phyloP scores from a whole-genome alignment of 2,113 vertebrate species.

The Cariama cristata region DNA sequence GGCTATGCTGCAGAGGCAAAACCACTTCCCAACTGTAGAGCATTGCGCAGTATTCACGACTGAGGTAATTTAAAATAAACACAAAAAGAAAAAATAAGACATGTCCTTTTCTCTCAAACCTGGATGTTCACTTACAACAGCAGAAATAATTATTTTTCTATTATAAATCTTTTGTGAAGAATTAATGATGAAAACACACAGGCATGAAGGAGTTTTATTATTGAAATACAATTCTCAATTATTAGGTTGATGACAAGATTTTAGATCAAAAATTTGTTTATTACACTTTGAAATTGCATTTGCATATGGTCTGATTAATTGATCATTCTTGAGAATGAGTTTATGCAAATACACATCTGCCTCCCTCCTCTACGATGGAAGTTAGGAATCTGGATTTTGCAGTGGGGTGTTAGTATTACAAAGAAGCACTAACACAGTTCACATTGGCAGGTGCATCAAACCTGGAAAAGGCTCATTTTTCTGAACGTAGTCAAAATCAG shows the following conservation, averaged over 20 bases:
- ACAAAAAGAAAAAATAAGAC: background rate
- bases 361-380: background rate
- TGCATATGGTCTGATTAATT: background rate
- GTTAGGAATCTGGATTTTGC: background rate
- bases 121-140: background rate
- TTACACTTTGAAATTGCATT: background rate
- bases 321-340: background rate
- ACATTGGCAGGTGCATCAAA: background rate
- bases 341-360: background rate
- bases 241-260: background rate
- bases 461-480: background rate
- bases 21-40: background rate
- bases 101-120: background rate
- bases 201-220: background rate
- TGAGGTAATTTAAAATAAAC: background rate
- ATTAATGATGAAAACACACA: background rate
- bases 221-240: background rate
- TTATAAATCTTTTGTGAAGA: background rate
- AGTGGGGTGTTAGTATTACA: background rate
- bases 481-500: background rate
- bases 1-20: background rate
- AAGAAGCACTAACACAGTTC: background rate
- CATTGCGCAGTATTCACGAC: background rate
- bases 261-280: background rate
- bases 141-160: background rate